A percentile compares a stretch with the other conserved stretches of the same genome.
Conservation (phyloP, 2,797 vertebrate genomes). For the Lepus oiostolus region DNA sequence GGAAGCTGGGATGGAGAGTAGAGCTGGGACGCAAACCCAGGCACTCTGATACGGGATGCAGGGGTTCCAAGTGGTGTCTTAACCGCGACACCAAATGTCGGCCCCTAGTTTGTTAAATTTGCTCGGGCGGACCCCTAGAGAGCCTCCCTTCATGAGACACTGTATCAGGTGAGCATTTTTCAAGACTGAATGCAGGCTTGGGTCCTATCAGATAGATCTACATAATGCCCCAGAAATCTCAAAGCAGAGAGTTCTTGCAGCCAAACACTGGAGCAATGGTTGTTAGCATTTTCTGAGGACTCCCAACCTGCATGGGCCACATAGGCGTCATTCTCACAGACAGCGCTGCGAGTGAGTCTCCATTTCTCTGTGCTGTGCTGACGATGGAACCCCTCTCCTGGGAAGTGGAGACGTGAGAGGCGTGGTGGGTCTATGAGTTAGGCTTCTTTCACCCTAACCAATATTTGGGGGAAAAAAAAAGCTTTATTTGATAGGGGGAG, state of each 20-base stretch:
- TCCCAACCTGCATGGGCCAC: background rate
- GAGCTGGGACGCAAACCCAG: too few relatives aligned
- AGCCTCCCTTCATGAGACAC: background rate
- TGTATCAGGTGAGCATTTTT: background rate
- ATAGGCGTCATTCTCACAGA: background rate
- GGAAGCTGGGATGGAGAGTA: too few relatives aligned
- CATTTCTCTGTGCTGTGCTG: too few relatives aligned
- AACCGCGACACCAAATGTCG: too few relatives aligned
- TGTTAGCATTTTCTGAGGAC: background rate
- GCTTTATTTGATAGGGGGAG: too few relatives aligned
- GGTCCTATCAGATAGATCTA: background rate
- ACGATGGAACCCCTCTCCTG: background rate
- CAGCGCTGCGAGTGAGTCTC: background rate
- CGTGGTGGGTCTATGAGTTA: background rate
- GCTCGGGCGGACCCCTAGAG: background rate
- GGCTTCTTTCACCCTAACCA: background rate
- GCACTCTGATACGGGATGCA: too few relatives aligned
- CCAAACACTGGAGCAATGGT: background rate
- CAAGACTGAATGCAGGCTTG: background rate
- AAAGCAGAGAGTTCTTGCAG: background rate
- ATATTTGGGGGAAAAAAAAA: too few relatives aligned
- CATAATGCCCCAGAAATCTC: background rate
- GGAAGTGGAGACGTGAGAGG: background rate
- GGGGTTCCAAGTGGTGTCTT: too few relatives aligned
- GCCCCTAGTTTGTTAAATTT: background rate